Conservation (phyloP, 2,113 vertebrate species). For the Chaenogobius annularis region DNA sequence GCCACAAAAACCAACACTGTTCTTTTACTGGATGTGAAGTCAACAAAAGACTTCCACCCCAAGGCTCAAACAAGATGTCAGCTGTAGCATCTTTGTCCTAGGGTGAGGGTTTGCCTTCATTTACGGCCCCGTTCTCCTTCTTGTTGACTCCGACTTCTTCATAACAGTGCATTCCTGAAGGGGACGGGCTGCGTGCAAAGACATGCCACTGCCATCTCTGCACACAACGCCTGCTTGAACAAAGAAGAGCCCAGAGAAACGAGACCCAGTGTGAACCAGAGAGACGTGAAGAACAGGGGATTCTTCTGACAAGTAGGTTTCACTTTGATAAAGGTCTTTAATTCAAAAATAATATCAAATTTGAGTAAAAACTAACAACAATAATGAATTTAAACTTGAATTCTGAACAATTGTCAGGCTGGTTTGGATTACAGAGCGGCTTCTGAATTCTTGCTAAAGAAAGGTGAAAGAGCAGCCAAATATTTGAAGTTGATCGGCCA, state of each 20-base stretch:
- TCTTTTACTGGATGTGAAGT: not conserved
- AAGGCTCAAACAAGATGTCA: not conserved
- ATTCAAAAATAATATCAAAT: no score
- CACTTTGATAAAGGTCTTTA: not conserved
- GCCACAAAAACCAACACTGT: not conserved
- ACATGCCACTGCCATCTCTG: slow-evolving; percentile 43
- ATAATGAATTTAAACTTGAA: not conserved
- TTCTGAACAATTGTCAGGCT: slow-evolving; percentile 13
- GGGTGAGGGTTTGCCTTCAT: slow-evolving; percentile 5
- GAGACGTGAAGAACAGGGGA: slow-evolving; percentile 8
- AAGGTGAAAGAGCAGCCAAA: not conserved
- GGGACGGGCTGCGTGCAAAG: slow-evolving; percentile 62
- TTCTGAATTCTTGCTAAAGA: slow-evolving; percentile 3
- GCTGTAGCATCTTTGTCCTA: not conserved
- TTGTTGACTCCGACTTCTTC: slow-evolving; percentile 31
- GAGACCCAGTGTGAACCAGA: slow-evolving; percentile 5
- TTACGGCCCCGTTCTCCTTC: slow-evolving; percentile 3
- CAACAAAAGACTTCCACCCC: not conserved
- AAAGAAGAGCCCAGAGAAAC: slow-evolving; percentile 30
- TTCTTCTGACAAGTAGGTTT: not conserved
- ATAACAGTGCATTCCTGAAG: slow-evolving; percentile 63
- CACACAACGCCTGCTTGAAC: slow-evolving; percentile 42
- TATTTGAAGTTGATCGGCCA: slow-evolving; percentile 19
- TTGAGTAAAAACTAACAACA: no score
- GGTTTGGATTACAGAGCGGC: not conserved